A percentile compares a stretch with the other conserved stretches of the same genome.
Conservation (phyloP, 2,113 vertebrate genomes). For the Rhipidura dahli region DNA sequence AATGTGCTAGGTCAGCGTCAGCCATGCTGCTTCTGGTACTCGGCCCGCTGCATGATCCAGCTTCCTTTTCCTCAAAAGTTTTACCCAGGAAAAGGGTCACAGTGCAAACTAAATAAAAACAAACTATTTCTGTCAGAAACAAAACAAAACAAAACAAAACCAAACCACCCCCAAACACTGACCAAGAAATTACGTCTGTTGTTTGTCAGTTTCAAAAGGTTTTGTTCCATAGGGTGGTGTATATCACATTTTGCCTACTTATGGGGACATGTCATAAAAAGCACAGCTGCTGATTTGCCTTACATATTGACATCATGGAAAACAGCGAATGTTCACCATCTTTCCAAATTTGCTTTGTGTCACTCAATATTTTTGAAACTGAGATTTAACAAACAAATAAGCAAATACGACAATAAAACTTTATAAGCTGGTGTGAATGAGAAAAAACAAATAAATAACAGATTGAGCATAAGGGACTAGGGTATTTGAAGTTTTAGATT, state of each 20-base stretch:
- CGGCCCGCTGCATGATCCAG: rapidly evolving
- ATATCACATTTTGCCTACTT: not conserved
- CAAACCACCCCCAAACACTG: not conserved
- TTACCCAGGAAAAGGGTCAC: not conserved
- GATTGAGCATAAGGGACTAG: not conserved
- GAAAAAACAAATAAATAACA: not conserved
- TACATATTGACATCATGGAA: not conserved
- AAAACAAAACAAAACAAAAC: not conserved
- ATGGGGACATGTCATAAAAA: not conserved
- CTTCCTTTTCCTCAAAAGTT: not conserved
- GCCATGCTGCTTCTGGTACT: not conserved
- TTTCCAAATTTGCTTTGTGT: not conserved
- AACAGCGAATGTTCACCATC: not conserved
- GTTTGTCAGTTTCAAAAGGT: not conserved
- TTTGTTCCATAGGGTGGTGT: not conserved
- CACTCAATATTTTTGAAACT: not conserved
- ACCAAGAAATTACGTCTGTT: rapidly evolving
- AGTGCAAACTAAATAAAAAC: not conserved
- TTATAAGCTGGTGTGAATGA: not conserved
- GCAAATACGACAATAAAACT: not conserved
- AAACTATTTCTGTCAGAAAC: not conserved
- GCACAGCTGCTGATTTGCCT: not conserved
- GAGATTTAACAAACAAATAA: not conserved
- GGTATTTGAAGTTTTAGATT: not conserved
- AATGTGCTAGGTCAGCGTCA: not conserved